Evolutionary conservation across 2,113 vertebrate genomes (phyloP).

Genomic region (Chauna torquata): DNA sequence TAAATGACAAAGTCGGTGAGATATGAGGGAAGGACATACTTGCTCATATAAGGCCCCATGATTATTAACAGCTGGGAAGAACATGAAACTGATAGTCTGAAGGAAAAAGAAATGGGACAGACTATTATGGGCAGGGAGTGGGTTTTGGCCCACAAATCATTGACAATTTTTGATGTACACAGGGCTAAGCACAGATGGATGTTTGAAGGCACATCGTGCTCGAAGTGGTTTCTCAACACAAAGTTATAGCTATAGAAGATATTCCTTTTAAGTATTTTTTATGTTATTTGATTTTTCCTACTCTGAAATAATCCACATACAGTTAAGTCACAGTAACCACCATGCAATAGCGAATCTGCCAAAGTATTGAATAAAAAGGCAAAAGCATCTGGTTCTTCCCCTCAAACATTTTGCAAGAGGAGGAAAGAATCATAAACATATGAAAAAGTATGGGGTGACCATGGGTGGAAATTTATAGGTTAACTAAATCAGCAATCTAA

Average conservation of each 20-base stretch:
- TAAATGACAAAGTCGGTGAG: not conserved
- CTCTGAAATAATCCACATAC: not conserved
- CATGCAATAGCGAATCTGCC: not conserved
- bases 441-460: not conserved
- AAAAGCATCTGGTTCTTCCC: not conserved
- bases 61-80: not conserved
- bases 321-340: not conserved
- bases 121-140: not conserved
- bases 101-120: not conserved
- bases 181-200: not conserved
- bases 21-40: not conserved
- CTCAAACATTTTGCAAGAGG: not conserved
- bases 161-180: accelerated
- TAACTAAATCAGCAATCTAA: not conserved
- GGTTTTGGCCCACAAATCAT: not conserved
- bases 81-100: not conserved
- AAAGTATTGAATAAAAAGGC: not conserved
- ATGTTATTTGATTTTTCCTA: not conserved
- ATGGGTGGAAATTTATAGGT: not conserved
- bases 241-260: not conserved
- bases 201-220: not conserved
- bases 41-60: not conserved
- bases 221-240: not conserved
- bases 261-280: not conserved
- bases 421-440: not conserved